Conservation (phyloP, 2,888 invertebrate species). For the Periphyllus acericola region DNA sequence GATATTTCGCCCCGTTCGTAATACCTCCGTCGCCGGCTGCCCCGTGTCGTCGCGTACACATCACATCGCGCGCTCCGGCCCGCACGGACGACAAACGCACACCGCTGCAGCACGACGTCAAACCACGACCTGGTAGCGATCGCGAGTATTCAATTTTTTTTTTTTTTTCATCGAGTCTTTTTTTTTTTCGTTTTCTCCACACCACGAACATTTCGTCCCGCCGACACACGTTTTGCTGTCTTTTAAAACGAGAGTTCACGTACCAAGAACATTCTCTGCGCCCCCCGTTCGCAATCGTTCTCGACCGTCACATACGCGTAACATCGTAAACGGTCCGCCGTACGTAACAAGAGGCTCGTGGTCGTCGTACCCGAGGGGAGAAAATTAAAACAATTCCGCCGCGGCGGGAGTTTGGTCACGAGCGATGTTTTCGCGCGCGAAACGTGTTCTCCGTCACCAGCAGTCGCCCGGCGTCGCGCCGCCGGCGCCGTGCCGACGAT, state of each 20-base stretch:
- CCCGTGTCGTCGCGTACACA: conserved; percentile 45
- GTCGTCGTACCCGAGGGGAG: no score
- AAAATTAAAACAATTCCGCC: no score
- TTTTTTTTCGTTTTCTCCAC: not conserved
- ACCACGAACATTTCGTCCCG: no score
- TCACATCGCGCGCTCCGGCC: conserved; percentile 49
- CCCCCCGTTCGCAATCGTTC: no score
- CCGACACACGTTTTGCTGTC: no score
- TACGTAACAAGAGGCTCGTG: no score
- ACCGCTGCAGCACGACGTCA: conserved; percentile 1
- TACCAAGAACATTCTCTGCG: no score
- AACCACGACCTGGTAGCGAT: not conserved
- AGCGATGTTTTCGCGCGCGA: conserved; percentile 3
- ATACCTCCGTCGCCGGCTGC: conserved; percentile 24
- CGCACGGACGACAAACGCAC: conserved; percentile 23
- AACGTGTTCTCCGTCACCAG: conserved; percentile 1
- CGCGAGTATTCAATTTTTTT: not conserved
- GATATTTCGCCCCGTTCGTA: conserved; percentile 52
- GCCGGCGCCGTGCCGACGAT: conserved; percentile 31
- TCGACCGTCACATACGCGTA: no score
- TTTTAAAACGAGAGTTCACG: no score
- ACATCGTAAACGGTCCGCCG: no score
- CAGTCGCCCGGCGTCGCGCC: conserved; percentile 44
- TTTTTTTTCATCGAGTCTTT: not conserved
- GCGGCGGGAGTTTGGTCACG: not conserved